phyloP scores from a whole-genome alignment of 1,140 invertebrate genomes.

The Gonioctena quinquepunctata region DNA sequence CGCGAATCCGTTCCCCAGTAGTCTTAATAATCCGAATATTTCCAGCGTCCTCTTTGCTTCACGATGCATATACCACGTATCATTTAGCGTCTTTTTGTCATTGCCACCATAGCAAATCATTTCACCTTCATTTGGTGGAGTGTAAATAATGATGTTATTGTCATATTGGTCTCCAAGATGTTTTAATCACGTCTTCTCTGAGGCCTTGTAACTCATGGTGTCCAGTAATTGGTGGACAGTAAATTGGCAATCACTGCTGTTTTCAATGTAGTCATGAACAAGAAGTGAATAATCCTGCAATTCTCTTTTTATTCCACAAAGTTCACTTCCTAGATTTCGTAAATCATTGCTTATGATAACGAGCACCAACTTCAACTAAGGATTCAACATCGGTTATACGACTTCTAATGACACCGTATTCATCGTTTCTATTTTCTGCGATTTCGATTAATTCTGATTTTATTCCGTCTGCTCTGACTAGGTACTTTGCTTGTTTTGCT shows the following conservation, averaged over 20 bases:
- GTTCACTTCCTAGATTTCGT: neutral
- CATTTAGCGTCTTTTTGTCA: too few relatives aligned
- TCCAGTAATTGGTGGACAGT: neutral
- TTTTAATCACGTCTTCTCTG: neutral
- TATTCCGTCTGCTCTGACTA: neutral
- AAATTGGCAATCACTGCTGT: neutral
- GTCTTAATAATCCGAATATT: too few relatives aligned
- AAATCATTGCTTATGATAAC: neutral
- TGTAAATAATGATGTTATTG: neutral
- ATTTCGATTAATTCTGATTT: neutral
- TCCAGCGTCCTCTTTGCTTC: too few relatives aligned
- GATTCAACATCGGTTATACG: neutral
- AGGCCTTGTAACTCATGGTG: neutral
- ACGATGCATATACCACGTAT: too few relatives aligned
- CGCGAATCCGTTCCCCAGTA: too few relatives aligned
- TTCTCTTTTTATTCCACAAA: neutral
- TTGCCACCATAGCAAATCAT: too few relatives aligned
- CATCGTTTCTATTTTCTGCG: neutral
- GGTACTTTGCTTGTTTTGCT: neutral
- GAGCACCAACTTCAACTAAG: neutral
- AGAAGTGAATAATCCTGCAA: neutral
- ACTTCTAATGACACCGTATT: neutral
- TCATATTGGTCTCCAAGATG: neutral
- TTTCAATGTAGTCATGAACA: neutral
- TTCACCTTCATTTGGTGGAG: too few relatives aligned